Percentiles rank a stretch among this genome's conserved stretches.
phyloP scores from a whole-genome alignment of 2,888 invertebrate species.

The Melinaea menophilus region DNA sequence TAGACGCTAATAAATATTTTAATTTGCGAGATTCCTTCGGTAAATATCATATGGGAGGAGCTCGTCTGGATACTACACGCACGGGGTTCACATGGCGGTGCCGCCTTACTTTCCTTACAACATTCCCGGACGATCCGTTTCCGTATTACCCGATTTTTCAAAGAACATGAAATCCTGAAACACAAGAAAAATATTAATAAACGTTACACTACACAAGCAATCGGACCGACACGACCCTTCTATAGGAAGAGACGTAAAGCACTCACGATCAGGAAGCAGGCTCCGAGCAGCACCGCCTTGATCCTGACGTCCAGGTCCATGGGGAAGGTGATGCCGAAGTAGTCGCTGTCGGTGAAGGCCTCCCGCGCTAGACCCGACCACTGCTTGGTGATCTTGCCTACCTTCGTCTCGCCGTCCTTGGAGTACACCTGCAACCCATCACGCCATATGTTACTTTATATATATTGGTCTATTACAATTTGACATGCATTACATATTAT shows the following conservation, averaged over 20 bases:
- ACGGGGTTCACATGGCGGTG: not conserved
- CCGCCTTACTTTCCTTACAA: slow-evolving; percentile 49
- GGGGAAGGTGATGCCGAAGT: slow-evolving; percentile 94
- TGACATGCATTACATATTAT: no score
- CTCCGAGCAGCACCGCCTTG: slow-evolving; percentile 88
- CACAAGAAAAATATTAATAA: slow-evolving; percentile 27
- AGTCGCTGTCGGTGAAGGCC: slow-evolving; percentile 90
- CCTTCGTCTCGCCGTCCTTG: slow-evolving; percentile 84
- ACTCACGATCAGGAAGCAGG: slow-evolving; percentile 89
- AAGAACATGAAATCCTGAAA: slow-evolving; percentile 92
- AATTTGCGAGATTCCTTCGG: slow-evolving; percentile 76
- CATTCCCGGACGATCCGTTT: slow-evolving; percentile 80
- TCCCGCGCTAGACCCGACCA: slow-evolving; percentile 92
- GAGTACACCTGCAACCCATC: slow-evolving; percentile 81
- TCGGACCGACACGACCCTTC: no score
- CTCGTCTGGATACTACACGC: not conserved
- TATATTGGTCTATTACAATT: no score
- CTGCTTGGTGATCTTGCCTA: slow-evolving; percentile 93
- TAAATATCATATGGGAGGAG: not conserved
- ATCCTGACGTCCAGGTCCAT: slow-evolving; percentile 91
- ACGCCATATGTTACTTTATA: not conserved
- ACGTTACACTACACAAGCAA: not conserved
- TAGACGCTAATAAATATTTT: slow-evolving; percentile 9
- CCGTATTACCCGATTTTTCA: slow-evolving; percentile 82
- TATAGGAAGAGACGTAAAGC: not conserved